phyloP scores from a whole-genome alignment of 2,888 invertebrate genomes.

The Drosophila mayaguana region DNA sequence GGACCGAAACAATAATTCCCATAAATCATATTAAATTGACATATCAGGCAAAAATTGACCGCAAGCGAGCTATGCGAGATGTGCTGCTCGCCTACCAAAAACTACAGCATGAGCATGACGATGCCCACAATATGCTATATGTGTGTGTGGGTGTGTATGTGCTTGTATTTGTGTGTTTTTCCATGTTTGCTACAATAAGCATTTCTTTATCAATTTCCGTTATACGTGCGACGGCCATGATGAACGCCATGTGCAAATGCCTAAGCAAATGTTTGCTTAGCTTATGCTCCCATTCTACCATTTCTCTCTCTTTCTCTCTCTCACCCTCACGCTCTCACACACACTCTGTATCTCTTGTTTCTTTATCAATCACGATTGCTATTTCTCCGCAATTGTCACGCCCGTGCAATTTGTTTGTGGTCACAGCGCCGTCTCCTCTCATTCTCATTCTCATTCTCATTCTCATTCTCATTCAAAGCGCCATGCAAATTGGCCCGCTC shows the following conservation, averaged over 20 bases:
- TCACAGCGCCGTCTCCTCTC: background rate
- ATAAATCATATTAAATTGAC: slow-evolving; percentile 80
- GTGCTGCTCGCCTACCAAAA: slow-evolving; percentile 17
- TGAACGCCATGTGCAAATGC: slow-evolving; percentile 55
- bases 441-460: background rate
- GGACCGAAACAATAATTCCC: slow-evolving; percentile 74
- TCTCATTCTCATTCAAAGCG: slow-evolving; percentile 5
- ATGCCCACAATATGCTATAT: slow-evolving; percentile 45
- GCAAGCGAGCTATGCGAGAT: slow-evolving; percentile 54
- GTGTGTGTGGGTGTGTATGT: slow-evolving; percentile 22
- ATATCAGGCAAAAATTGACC: slow-evolving; percentile 78
- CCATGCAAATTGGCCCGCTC: slow-evolving; percentile 44
- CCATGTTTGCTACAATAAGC: slow-evolving; percentile 50
- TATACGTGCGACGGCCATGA: slow-evolving; percentile 43
- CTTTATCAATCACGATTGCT: background rate
- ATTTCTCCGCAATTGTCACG: slow-evolving; percentile 38
- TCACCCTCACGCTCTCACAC: background rate
- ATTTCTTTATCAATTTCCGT: slow-evolving; percentile 79
- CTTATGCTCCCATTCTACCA: background rate
- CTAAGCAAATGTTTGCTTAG: slow-evolving; percentile 59
- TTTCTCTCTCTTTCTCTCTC: background rate
- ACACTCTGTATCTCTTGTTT: background rate
- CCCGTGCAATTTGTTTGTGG: slow-evolving; percentile 41
- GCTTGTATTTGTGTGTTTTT: slow-evolving; percentile 19
- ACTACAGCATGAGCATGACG: slow-evolving; percentile 12